phyloP scores from a whole-genome alignment of 2,888 invertebrate genomes.

The Drosophila affinis region DNA sequence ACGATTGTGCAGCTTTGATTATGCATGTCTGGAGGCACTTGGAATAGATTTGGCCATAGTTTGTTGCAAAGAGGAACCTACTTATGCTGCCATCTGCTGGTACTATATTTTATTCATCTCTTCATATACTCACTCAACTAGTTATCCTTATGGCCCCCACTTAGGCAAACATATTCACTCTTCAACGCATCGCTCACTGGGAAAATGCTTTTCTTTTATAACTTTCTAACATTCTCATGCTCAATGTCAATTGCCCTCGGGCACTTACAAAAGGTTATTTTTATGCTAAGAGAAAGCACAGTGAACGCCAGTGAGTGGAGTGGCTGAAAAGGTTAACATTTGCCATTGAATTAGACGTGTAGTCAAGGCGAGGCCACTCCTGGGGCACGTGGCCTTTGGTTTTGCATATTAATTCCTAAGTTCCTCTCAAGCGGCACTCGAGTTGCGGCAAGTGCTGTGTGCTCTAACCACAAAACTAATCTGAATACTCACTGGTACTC shows the following conservation, averaged over 20 bases:
- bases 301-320: not conserved
- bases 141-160: not conserved
- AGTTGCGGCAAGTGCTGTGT: not conserved
- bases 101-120: not conserved
- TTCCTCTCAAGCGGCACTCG: not conserved
- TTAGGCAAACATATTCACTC: not conserved
- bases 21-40: no score
- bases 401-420: not conserved
- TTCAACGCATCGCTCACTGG: slow-evolving; percentile 48
- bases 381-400: slow-evolving; percentile 4
- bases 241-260: slow-evolving; percentile 50
- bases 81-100: not conserved
- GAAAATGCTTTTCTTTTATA: slow-evolving; percentile 56
- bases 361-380: slow-evolving; percentile 27
- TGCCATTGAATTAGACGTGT: slow-evolving; percentile 28
- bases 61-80: not conserved
- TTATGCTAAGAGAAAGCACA: not conserved
- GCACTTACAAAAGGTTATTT: slow-evolving; percentile 28
- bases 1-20: not conserved
- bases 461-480: not conserved
- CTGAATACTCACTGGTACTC: not conserved
- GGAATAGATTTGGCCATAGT: no score
- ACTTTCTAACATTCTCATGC: slow-evolving; percentile 31
- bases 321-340: slow-evolving; percentile 35
- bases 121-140: not conserved